phyloP scores from a whole-genome alignment of 2,888 invertebrate genomes.

The Ennomos quercinarius region DNA sequence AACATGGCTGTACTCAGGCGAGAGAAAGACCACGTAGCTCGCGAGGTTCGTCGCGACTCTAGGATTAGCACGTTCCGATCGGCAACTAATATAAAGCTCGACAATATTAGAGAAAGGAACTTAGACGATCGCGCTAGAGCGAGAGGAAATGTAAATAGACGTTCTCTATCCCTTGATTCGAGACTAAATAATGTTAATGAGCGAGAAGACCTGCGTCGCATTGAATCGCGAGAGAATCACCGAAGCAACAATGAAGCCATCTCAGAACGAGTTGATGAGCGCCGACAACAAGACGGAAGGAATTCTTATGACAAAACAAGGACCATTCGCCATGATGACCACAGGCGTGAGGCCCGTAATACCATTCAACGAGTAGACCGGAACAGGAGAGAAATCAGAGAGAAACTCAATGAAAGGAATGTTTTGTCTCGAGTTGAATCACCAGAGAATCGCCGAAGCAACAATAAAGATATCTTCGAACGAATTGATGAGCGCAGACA shows the following conservation, averaged over 20 bases:
- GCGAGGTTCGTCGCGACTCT: slow-evolving; percentile 22
- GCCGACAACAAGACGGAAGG: slow-evolving; percentile 12
- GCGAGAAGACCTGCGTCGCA: not conserved
- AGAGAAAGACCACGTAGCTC: slow-evolving; percentile 24
- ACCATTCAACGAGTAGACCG: slow-evolving; percentile 7
- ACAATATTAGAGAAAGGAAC: slow-evolving; percentile 24
- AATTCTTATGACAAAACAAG: slow-evolving; percentile 10
- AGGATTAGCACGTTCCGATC: slow-evolving; percentile 15
- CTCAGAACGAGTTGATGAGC: slow-evolving; percentile 15
- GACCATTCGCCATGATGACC: slow-evolving; percentile 5
- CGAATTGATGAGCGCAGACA: slow-evolving; percentile 17
- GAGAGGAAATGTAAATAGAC: slow-evolving; percentile 16
- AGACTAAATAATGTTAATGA: slow-evolving; percentile 15
- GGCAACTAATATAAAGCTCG: slow-evolving; percentile 20
- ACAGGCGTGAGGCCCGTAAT: slow-evolving; percentile 5
- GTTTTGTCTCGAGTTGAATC: not conserved
- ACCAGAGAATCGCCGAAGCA: slow-evolving; percentile 7
- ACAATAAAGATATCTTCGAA: slow-evolving; percentile 1
- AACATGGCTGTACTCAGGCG: slow-evolving; percentile 6
- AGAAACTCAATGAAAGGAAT: slow-evolving; percentile 14
- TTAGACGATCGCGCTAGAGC: slow-evolving; percentile 21
- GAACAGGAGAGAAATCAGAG: slow-evolving; percentile 11
- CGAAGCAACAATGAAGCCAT: slow-evolving; percentile 1
- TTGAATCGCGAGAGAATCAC: slow-evolving; percentile 3
- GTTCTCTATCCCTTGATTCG: slow-evolving; percentile 17